Percentiles rank a stretch among this genome's conserved stretches.
These are phyloP conservation scores for Amazona finschi DNA, from an alignment of 2,797 vertebrate species.

Conservation along the genomic window DNA sequence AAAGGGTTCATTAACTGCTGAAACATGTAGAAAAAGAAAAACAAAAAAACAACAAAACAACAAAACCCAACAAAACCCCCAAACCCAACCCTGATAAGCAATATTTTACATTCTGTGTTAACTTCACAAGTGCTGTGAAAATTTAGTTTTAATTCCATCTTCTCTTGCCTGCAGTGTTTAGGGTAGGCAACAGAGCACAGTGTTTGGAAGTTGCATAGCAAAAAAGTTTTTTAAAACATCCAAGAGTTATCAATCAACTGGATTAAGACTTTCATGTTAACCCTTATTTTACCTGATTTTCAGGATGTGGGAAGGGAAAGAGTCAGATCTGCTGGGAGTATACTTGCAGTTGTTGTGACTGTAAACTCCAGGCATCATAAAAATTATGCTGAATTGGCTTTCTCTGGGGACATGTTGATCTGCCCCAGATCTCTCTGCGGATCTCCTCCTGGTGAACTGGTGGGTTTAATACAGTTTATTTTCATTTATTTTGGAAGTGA, in stretches of 20 bases:
- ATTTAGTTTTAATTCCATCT: background rate
- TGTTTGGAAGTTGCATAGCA: background rate
- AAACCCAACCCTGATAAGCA: background rate
- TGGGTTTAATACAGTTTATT: background rate
- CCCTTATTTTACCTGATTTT: background rate
- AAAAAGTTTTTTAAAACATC: background rate
- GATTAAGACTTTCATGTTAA: background rate
- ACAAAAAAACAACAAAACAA: no score
- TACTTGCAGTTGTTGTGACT: background rate
- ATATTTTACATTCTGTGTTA: background rate
- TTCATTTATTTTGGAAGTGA: background rate
- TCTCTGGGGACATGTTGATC: background rate
- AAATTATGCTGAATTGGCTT: background rate
- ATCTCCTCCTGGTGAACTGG: background rate
- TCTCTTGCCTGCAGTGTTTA: background rate
- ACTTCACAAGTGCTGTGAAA: background rate
- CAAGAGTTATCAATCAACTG: background rate
- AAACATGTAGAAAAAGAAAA: background rate
- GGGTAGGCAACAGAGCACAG: background rate
- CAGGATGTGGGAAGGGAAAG: background rate
- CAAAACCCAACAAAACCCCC: rapidly evolving
- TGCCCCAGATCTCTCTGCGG: background rate
- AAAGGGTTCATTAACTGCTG: background rate
- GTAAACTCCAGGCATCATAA: background rate
- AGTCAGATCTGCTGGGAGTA: background rate